phyloP scores from a whole-genome alignment of 2,888 invertebrate species.

The Vesta saturnalis region DNA sequence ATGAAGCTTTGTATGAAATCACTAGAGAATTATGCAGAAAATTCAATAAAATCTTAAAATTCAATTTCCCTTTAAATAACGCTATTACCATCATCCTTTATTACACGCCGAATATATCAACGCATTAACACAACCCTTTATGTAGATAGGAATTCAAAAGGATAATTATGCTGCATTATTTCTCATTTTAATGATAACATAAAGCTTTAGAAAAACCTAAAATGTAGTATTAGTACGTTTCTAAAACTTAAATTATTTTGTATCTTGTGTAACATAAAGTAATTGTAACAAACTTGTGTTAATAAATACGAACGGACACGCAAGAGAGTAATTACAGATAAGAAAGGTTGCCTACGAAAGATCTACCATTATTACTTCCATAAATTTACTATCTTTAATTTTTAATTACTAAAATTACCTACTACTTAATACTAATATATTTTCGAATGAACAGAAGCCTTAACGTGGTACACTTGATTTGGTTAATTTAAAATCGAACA shows the following conservation, averaged over 20 bases:
- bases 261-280: neutral
- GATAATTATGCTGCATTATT: neutral
- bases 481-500: slow-evolving; percentile 24
- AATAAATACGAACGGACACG: slow-evolving; percentile 24
- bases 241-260: neutral
- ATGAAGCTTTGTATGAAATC: too few relatives aligned
- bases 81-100: neutral
- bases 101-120: neutral
- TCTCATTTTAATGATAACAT: neutral
- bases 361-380: slow-evolving; percentile 15
- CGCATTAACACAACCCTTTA: neutral
- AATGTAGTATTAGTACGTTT: neutral
- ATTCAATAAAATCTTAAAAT: neutral
- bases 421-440: neutral
- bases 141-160: neutral
- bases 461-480: neutral
- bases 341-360: slow-evolving; percentile 19
- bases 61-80: neutral
- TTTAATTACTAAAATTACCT: slow-evolving; percentile 13
- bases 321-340: slow-evolving; percentile 33
- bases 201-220: neutral
- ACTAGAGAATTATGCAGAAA: too few relatives aligned
- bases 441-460: neutral
- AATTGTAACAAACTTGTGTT: slow-evolving; percentile 13
- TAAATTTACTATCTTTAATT: slow-evolving; percentile 15